Evolutionary conservation across 2,113 vertebrate genomes (phyloP), one percentile per base, ranked within the genome.

Genomic region (Sorex fumeus): DNA sequence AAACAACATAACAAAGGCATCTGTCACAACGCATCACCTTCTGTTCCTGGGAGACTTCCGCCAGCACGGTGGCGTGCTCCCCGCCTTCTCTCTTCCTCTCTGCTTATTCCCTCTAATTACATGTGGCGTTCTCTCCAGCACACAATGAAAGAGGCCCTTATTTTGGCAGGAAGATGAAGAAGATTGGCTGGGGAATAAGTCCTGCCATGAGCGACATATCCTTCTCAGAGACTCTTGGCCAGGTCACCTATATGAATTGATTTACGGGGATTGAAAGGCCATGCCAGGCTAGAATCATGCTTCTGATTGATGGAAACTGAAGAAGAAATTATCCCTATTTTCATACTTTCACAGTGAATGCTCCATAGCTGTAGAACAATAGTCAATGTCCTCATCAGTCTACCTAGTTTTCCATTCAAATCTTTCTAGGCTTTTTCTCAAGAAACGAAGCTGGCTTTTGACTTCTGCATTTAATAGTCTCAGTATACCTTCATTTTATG

Each of bases 1-100:
- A 97, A 97, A 95, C 94, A 97, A 84, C 87, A 75, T 91, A 95
- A 97, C 96, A 95, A 97, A 97, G 96, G 91, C 97, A 96, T 96
- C 97, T 97, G 97, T 96, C 97, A 97, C 78, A 69, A 76, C 15
- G 45, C 91, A 94, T 97, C 87, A 87, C 97, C 95, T 97, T 92
- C 97, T 97, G 96, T 34, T 97, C 96, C 93, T 93, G 34, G 0
- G 72, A 97, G 93, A 90, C 47, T 96, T 94, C 77, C 2, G 2
- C 88, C 95, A 97, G 90, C 95, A 23, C 72, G 3, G 89, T 32
- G 84, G 90, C 74, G 13, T 0, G 60, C 84, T 76, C 45, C 2
- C 70, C 2, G 81, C 78, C 87, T 95, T 93, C 95, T 93, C 87
- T 28, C 69, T 96, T 94, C 96, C 92, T 93, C 87, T 94, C 85